These are phyloP conservation scores for Colistium nudipinnis DNA, from an alignment of 2,113 vertebrate genomes.

Conservation along the genomic window DNA sequence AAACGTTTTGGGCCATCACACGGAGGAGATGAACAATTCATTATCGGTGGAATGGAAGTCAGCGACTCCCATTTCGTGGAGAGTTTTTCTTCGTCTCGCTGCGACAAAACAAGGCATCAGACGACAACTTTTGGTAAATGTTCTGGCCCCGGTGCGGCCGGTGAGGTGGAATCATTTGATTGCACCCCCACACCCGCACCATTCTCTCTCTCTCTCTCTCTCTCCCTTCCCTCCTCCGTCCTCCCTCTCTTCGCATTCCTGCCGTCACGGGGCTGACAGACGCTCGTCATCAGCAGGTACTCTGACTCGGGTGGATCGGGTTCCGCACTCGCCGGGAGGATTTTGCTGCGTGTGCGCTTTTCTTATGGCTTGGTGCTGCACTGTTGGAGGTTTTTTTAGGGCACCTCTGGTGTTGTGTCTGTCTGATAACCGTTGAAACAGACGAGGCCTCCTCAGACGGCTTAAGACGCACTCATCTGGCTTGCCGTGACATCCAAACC, in stretches of 20 bases:
- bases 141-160: conserved; percentile 17
- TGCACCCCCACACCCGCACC: background rate
- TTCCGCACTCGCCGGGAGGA: conserved; percentile 65
- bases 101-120: conserved; percentile 17
- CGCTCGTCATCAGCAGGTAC: conserved; percentile 78
- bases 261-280: conserved; percentile 73
- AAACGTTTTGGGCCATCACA: conserved; percentile 4
- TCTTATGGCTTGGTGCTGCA: conserved; percentile 66
- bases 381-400: conserved; percentile 64
- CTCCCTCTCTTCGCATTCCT: conserved; percentile 62
- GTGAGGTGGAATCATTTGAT: conserved; percentile 46
- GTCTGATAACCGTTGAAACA: conserved; percentile 60
- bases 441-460: conserved; percentile 34
- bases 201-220: conserved; percentile 1
- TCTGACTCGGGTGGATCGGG: conserved; percentile 73
- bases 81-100: conserved; percentile 21
- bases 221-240: conserved; percentile 17
- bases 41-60: conserved; percentile 48
- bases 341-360: conserved; percentile 74
- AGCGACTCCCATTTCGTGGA: conserved; percentile 37
- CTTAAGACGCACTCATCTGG: conserved; percentile 41
- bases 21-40: conserved; percentile 34
- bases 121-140: conserved; percentile 48
- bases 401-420: conserved; percentile 47
- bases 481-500: conserved; percentile 15